Base-by-base conservation (phyloP, 1,140 invertebrate species). In the Drosophila malerkotliana region DNA sequence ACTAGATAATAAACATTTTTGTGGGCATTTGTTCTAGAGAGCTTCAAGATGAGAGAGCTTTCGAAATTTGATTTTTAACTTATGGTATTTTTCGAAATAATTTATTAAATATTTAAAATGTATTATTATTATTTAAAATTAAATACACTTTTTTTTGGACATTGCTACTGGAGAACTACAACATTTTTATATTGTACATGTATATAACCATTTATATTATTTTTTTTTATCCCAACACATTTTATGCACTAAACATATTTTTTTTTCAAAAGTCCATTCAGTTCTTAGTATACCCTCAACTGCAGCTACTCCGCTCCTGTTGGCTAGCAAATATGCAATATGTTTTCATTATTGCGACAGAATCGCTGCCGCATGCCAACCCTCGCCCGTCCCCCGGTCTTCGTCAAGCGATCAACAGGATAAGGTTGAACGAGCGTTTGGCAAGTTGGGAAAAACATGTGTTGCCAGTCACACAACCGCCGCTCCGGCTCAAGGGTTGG, bases 381-480 rank as follows among this genome's bases (percentile, higher is more conserved):
- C 24, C 57, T 61, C 72, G 61, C 47, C 44, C 32, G 26, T 39
- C 41, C 39, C 32, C 57, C 21, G 54, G 3, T 18, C 30, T 10
- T 18, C 30, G 32, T 15, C 34, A 8, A 59, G 54, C 83, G 83
- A 88, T 88, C 83, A 89, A 89, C 83, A 89, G 83, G 84, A 88
- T 71, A 84, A 77, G 49, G 49, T 39, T 54, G 64, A 26, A 32
- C 62, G 26, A 34, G 64, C 34, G 44, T 72, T 69, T 74, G 73
- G 58, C 71, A 71, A 74, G 44, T 55, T 12, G 62, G 62, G 57
- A 51, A 52, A 91, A 91, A 91, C 90, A 91, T 91, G 90, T 91
- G 90, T 91, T 91, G 83, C 82, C 77, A 91, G 90, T 91, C 90
- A 91, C 90, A 91, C 79, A 79, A 58, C 83, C 76, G 77, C 32